These are phyloP conservation scores for Parascotia fuliginaria DNA, from an alignment of 2,888 invertebrate species.

Conservation along the genomic window DNA sequence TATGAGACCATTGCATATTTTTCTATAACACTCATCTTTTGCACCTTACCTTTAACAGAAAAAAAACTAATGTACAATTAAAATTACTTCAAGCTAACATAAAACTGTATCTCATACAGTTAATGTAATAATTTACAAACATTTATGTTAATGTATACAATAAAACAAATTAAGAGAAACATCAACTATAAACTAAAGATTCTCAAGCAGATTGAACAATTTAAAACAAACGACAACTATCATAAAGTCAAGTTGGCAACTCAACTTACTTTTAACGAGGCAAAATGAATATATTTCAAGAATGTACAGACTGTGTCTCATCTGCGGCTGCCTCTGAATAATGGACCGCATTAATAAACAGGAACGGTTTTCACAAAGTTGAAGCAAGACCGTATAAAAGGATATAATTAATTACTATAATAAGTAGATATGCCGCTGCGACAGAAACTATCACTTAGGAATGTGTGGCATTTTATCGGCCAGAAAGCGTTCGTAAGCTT, in stretches of 20 bases:
- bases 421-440: conserved; percentile 54
- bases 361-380: conserved; percentile 66
- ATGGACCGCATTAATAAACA: conserved; percentile 81
- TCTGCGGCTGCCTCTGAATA: conserved; percentile 78
- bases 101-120: too few relatives aligned
- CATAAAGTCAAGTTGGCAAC: conserved; percentile 65
- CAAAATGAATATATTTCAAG: conserved; percentile 70
- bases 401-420: conserved; percentile 75
- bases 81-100: too few relatives aligned
- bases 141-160: neutral
- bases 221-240: conserved; percentile 58
- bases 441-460: conserved; percentile 71
- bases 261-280: conserved; percentile 71
- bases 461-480: conserved; percentile 47
- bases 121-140: neutral
- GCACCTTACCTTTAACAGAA: too few relatives aligned
- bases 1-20: too few relatives aligned
- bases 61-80: too few relatives aligned
- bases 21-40: too few relatives aligned
- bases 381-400: conserved; percentile 67
- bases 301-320: conserved; percentile 73
- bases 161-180: conserved; percentile 7
- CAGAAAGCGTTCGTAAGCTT: conserved; percentile 13
- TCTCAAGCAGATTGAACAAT: conserved; percentile 35
- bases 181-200: conserved; percentile 6